phyloP scores from a whole-genome alignment of 2,888 invertebrate species.

The Eremobia ochroleuca region DNA sequence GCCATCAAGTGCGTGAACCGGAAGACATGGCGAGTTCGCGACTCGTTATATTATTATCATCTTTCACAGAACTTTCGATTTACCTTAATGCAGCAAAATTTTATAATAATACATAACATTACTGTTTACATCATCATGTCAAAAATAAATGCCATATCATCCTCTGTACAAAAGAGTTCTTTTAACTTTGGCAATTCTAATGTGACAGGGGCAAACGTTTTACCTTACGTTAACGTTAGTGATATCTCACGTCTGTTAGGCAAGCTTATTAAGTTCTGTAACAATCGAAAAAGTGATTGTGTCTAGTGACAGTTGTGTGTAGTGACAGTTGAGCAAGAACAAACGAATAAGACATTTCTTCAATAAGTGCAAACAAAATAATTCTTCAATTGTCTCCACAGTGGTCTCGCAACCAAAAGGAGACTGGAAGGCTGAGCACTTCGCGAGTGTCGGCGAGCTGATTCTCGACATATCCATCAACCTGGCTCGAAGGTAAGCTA shows the following conservation, averaged over 20 bases:
- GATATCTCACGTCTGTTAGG: background rate
- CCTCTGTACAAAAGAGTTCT: conserved; percentile 9
- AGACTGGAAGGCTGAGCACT: conserved; percentile 96
- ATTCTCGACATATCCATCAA: conserved; percentile 96
- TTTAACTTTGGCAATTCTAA: conserved; percentile 10
- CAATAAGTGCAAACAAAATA: background rate
- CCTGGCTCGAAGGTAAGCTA: conserved; percentile 94
- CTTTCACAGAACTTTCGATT: conserved; percentile 33
- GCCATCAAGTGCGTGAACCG: conserved; percentile 56
- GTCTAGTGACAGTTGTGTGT: too few species aligned
- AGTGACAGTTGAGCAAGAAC: conserved; percentile 15
- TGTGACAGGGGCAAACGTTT: conserved; percentile 33
- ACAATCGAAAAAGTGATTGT: too few species aligned
- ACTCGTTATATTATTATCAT: conserved; percentile 40
- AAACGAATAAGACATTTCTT: background rate
- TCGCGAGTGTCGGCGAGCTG: conserved; percentile 96
- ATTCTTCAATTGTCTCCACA: conserved; percentile 76
- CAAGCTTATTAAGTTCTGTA: too few species aligned
- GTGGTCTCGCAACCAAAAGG: conserved; percentile 95
- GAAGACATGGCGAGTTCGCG: conserved; percentile 48
- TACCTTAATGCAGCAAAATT: conserved; percentile 37
- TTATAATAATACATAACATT: conserved; percentile 27
- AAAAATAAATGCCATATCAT: conserved; percentile 33
- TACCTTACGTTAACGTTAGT: conserved; percentile 23
- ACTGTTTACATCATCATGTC: conserved; percentile 35